Evolutionary conservation across 2,888 invertebrate genomes (phyloP), one percentile per base, ranked within the genome.

Genomic region (Doris montereyensis): DNA sequence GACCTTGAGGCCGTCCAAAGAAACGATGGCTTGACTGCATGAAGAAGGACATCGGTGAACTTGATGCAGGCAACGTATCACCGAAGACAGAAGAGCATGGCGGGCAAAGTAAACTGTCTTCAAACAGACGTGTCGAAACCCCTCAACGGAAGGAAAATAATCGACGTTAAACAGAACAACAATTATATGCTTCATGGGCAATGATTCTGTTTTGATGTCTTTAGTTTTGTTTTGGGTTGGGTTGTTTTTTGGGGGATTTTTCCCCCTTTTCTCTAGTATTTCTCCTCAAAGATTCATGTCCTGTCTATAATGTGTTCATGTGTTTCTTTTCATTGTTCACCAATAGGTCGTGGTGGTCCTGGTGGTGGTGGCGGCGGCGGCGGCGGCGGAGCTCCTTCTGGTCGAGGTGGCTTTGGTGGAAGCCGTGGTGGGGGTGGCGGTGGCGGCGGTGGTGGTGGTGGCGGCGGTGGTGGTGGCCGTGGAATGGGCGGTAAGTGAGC

Each of bases 311-410:
- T 5, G 26, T 57, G 71, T 13, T 0, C 1, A 34, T 73, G 26
- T 17, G 17, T 70, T 28, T 41, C 24, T 41, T n/a, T n/a, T 65
- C 34, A n/a, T 8, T 67, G 10, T 58, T n/a, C 57, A 77, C 10
- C 73, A 77, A 72, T 68, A 74, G 72, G 78, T 28, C 78, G 81
- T 52, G 84, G 86, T 83, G 76, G 79, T 30, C 77, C 75, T 26
- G 84, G 83, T 76, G 65, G 85, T 24, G 82, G 84, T 26, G 82
- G 85, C 72, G 92, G 93, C 28, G 89, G 93, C n/a, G 87, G 90
- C 34, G 88, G 89, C 34, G 85, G 90, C 21, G 93, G 93, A 75
- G 93, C 5, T 68, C 28, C 28, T 68, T 26, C n/a, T 30, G 8
- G 8, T 21, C 28, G n/a, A n/a, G n/a, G n/a, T n/a, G n/a, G 58